Conservation (phyloP, 92 coral and sea anemone genomes). For the Epizoanthus illoricatus region DNA sequence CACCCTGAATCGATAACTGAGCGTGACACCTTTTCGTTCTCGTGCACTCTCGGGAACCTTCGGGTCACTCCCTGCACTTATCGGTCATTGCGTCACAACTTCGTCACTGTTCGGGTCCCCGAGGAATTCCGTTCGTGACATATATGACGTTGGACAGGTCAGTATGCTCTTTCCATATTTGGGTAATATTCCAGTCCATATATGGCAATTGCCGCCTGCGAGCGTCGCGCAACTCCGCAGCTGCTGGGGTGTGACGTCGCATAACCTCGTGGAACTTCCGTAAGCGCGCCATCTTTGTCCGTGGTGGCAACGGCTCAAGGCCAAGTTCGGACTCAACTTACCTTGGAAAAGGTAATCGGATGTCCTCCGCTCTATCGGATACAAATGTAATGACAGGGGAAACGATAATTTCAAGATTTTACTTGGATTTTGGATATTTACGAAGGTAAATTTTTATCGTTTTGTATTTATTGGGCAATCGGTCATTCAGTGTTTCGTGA, state of each 20-base stretch:
- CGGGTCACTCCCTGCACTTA: constrained; percentile 8
- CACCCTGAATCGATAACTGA: constrained; percentile 10
- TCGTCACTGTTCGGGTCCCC: constrained; percentile 27
- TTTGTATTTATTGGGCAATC: constrained; percentile 19
- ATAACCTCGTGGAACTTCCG: constrained; percentile 96
- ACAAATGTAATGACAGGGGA: constrained; percentile 35
- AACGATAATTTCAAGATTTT: constrained; percentile 7
- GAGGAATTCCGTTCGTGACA: constrained; percentile 23
- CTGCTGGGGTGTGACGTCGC: constrained; percentile 78
- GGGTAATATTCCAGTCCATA: constrained; percentile 56
- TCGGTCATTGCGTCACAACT: constrained; percentile 2
- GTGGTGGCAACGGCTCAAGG: constrained; percentile 55
- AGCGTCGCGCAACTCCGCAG: constrained; percentile 72
- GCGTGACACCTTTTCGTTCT: neutral
- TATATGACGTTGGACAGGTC: neutral
- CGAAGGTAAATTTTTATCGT: constrained; percentile 22
- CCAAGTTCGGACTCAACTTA: constrained; percentile 44
- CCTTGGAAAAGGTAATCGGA: constrained; percentile 37
- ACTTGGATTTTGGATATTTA: neutral
- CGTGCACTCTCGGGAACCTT: constrained; percentile 8
- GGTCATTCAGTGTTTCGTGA: constrained; percentile 27
- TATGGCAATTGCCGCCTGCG: constrained; percentile 55
- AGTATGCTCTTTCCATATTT: constrained; percentile 42
- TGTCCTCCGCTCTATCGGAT: constrained; percentile 22
- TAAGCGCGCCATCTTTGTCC: constrained; percentile 98